Evolutionary conservation across 1,140 invertebrate genomes (phyloP).

Genomic region (Drosophila kanapiae): DNA sequence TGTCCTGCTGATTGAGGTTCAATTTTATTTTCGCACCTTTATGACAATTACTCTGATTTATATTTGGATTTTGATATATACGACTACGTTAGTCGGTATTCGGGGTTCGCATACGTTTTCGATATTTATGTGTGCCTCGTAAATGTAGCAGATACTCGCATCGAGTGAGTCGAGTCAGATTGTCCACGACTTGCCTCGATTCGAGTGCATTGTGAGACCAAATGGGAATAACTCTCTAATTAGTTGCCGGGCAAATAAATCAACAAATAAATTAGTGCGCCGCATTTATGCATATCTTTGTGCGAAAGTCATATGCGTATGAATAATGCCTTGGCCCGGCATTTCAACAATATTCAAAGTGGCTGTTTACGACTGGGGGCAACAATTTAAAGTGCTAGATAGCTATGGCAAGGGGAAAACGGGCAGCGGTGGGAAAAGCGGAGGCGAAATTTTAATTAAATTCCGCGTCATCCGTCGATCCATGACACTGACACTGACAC

Average conservation of each 20-base stretch:
- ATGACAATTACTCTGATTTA: constrained; percentile 20
- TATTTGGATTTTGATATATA: constrained; percentile 24
- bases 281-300: constrained; percentile 22
- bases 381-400: constrained; percentile 58
- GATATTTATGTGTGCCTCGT: constrained; percentile 49
- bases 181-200: constrained; percentile 42
- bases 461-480: constrained; percentile 50
- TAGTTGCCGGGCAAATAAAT: constrained; percentile 75
- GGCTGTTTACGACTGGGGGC: constrained; percentile 35
- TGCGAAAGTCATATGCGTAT: constrained; percentile 16
- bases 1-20: too few species aligned
- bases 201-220: constrained; percentile 56
- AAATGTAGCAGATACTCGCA: constrained; percentile 42
- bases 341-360: constrained; percentile 68
- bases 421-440: constrained; percentile 22
- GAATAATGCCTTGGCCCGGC: constrained; percentile 31
- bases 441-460: constrained; percentile 58
- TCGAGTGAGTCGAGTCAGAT: constrained; percentile 37
- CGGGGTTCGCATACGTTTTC: constrained; percentile 1
- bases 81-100: constrained; percentile 1
- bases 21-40: constrained; percentile 3
- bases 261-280: constrained; percentile 62
- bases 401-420: constrained; percentile 6
- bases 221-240: constrained; percentile 76
- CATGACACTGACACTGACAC: constrained; percentile 46